phyloP scores from a whole-genome alignment of 2,113 vertebrate species.

The Cynocephalus volans region DNA sequence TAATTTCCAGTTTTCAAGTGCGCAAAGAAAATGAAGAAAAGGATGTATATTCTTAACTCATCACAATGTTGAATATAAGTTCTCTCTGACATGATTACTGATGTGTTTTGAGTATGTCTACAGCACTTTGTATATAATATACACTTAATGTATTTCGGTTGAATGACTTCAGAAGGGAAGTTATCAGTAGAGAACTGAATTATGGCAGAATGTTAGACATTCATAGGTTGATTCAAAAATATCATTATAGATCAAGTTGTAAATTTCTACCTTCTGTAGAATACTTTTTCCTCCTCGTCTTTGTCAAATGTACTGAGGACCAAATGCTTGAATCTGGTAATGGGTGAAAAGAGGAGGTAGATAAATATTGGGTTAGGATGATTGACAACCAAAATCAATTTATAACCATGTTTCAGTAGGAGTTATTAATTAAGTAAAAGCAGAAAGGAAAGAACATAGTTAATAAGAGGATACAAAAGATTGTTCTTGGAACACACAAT shows the following conservation, averaged over 20 bases:
- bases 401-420: not conserved
- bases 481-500: not conserved
- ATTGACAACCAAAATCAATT: constrained; percentile 15
- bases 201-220: constrained; percentile 26
- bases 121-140: not conserved
- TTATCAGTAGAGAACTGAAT: not conserved
- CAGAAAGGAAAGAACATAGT: not conserved
- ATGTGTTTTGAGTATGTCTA: not conserved
- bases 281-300: constrained; percentile 20
- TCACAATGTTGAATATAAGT: not conserved
- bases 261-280: not conserved
- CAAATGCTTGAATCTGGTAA: not conserved
- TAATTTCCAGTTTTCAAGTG: constrained; percentile 57
- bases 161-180: not conserved
- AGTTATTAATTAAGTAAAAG: constrained; percentile 45
- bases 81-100: not conserved
- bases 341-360: not conserved
- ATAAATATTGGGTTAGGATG: not conserved
- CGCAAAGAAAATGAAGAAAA: not conserved
- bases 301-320: not conserved
- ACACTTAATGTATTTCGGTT: constrained; percentile 13
- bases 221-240: constrained; percentile 33
- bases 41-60: not conserved
- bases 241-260: not conserved
- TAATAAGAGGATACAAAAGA: constrained; percentile 7